Percentiles rank a stretch among this genome's conserved stretches.
Conservation (phyloP, 53 echinoderm and acorn worm species). For the Luidia sarsii region DNA sequence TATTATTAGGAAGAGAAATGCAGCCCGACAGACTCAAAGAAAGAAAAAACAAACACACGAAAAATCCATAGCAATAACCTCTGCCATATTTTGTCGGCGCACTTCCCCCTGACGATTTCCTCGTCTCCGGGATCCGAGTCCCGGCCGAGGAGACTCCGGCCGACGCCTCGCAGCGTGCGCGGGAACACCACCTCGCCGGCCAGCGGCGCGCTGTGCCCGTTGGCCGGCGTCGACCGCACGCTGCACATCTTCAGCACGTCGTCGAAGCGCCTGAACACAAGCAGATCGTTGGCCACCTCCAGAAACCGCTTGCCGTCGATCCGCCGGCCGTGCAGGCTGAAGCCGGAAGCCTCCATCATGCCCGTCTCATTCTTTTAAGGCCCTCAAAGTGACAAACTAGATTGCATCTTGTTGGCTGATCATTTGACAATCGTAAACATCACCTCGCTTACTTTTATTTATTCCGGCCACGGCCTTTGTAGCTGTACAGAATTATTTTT, state of each 20-base stretch:
- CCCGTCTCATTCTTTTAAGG: conserved; percentile 24
- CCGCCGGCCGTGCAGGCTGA: conserved; percentile 47
- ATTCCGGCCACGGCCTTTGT: too few relatives aligned
- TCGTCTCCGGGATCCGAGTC: not conserved
- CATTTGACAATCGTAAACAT: too few relatives aligned
- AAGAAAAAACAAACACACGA: too few relatives aligned
- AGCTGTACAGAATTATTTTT: too few relatives aligned
- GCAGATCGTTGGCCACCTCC: conserved; percentile 74
- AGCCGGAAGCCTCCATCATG: conserved; percentile 14
- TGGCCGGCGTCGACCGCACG: conserved; percentile 10
- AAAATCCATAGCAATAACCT: too few relatives aligned
- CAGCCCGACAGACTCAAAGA: too few relatives aligned
- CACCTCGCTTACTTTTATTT: too few relatives aligned
- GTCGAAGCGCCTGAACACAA: conserved; percentile 72
- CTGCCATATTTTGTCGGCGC: conserved; percentile 1
- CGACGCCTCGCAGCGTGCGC: conserved; percentile 12
- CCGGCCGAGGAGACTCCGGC: not conserved
- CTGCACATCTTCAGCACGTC: conserved; percentile 73
- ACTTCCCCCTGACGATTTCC: conserved; percentile 1
- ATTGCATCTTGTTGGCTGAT: too few relatives aligned
- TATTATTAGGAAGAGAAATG: too few relatives aligned
- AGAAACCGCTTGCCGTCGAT: conserved; percentile 67
- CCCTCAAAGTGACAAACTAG: too few relatives aligned
- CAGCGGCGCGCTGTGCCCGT: not conserved
- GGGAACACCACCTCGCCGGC: conserved; percentile 46